phyloP scores from a whole-genome alignment of 2,113 vertebrate species.

The Saimiri boliviensis region DNA sequence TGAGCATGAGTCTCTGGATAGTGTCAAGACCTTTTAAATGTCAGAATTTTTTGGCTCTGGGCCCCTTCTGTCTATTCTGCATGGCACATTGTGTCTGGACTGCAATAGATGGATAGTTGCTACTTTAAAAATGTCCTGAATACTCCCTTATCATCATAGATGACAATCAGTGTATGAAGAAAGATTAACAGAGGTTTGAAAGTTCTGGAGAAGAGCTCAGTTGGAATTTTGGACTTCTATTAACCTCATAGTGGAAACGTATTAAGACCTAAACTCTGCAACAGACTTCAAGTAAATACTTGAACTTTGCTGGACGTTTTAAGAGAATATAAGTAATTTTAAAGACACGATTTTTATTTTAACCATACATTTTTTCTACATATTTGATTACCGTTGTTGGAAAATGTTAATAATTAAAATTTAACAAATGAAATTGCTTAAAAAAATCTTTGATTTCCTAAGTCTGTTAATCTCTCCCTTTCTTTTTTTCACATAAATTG shows the following conservation, averaged over 20 bases:
- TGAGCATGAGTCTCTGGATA: constrained; percentile 19
- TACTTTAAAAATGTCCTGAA: constrained; percentile 17
- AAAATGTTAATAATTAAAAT: not conserved
- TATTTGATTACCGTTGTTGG: not conserved
- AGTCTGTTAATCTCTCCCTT: not conserved
- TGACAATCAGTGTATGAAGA: not conserved
- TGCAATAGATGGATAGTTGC: constrained; percentile 25
- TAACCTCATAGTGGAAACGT: not conserved
- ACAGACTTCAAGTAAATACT: not conserved
- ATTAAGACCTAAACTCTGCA: not conserved
- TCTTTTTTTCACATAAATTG: not conserved
- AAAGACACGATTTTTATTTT: not conserved
- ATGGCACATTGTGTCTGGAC: constrained; percentile 41
- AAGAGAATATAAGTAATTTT: not conserved
- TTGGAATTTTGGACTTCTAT: not conserved
- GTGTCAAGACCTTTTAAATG: constrained; percentile 83
- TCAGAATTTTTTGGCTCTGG: constrained; percentile 71
- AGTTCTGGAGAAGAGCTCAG: not conserved
- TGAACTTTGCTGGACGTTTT: not conserved
- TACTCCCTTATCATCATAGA: not conserved
- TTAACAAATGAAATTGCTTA: not conserved
- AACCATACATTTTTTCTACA: not conserved
- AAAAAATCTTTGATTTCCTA: not conserved
- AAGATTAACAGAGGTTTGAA: not conserved
- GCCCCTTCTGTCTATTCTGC: constrained; percentile 59